A percentile compares a stretch with the other conserved stretches of the same genome.
Conservation (phyloP, 2,888 invertebrate species). For the Noctua janthe region DNA sequence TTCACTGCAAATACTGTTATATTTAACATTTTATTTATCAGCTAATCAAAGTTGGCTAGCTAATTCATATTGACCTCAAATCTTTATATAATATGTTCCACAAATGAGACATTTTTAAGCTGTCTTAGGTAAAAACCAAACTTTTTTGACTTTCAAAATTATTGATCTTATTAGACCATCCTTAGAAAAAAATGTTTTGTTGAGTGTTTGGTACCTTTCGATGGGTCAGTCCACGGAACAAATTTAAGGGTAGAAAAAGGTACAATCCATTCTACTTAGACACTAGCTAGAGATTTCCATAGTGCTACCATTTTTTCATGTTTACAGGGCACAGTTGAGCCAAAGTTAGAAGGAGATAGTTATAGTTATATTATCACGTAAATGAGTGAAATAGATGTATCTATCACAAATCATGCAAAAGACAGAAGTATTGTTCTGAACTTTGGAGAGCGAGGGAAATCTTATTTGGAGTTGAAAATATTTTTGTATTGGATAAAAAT, state of each 20-base stretch:
- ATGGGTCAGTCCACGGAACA: neutral
- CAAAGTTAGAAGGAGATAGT: slow-evolving; percentile 42
- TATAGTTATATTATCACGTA: neutral
- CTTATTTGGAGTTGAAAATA: neutral
- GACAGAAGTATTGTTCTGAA: slow-evolving; percentile 2
- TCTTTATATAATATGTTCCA: neutral
- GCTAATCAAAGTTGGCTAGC: neutral
- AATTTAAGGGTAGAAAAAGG: neutral
- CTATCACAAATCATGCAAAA: neutral
- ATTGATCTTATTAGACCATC: neutral
- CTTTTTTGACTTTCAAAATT: neutral
- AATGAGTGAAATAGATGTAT: slow-evolving; percentile 33
- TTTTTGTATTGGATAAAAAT: neutral
- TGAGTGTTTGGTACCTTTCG: neutral
- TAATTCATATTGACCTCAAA: neutral
- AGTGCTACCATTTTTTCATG: neutral
- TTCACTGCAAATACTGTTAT: neutral
- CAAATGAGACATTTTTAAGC: neutral
- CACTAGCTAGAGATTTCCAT: neutral
- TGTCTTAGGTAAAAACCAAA: neutral
- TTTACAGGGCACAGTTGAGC: neutral
- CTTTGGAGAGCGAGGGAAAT: no score
- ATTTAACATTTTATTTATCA: neutral
- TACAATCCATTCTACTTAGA: neutral
- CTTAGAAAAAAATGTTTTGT: neutral